Evolutionary conservation across 1,140 invertebrate species (phyloP), one percentile per base, ranked within the genome.

Genomic region (Caenorhabditis inopinata): DNA sequence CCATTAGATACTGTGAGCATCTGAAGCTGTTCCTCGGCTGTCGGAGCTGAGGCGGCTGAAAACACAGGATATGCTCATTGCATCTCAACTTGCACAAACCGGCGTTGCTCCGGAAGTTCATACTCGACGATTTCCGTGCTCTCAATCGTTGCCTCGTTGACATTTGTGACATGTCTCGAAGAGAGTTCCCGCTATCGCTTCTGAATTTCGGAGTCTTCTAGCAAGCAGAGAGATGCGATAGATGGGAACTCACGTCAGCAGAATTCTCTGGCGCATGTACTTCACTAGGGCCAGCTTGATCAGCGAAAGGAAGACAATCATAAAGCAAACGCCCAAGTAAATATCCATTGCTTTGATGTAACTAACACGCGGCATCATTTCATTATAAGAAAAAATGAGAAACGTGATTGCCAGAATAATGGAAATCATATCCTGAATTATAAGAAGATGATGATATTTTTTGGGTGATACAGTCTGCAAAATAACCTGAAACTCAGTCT

Each of bases 311-410:
- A 88, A 88, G 18, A 88, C 87, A 42, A 88, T 88, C 78, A 84
- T 85, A 74, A 88, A 88, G 49, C 87, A 88, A 11, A 88, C 97
- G 38, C 78, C 79, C 90, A 98, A 91, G 91, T 96, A 98, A 83
- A 98, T 95, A 91, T 98, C 96, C 90, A 98, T 97, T 86, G 95
- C 96, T 90, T 97, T 97, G 90, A 98, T 94, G 91, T 97, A 98
- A 81, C 85, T 86, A 62, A 87, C 86, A 42, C 86, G 51, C 86
- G 96, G 96, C 89, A 98, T 92, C 84, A 95, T 94, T 85, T 95
- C 94, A 90, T 98, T 98, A 86, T 96, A 98, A 85, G 95, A 97
- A 84, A 96, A 97, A 94, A 98, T 96, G 85, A 98, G 93, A 83
- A 96, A 98, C 85, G 96, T 97, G 95, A 98, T 97, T 87, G 96